Evolutionary conservation across 1,140 invertebrate species (phyloP).

Genomic region (Limonius californicus): DNA sequence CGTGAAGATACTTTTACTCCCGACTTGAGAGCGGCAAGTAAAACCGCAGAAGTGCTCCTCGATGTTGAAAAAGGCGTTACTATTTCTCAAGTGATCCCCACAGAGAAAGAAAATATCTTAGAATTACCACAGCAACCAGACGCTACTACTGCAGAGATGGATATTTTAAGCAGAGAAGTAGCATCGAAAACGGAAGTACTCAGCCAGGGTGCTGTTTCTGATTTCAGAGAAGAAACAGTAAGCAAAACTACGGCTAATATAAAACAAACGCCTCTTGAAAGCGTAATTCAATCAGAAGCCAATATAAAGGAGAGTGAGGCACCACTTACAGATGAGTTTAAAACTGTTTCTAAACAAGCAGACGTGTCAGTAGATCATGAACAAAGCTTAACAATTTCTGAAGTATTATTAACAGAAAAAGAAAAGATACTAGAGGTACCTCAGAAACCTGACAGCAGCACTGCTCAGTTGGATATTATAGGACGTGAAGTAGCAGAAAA

Average conservation of each 20-base stretch:
- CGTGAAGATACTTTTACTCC: slow-evolving; percentile 18
- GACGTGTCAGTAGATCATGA: slow-evolving; percentile 44
- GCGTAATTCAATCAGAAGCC: slow-evolving; percentile 35
- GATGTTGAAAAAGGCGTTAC: slow-evolving; percentile 41
- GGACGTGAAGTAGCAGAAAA: not conserved
- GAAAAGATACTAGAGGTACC: slow-evolving; percentile 28
- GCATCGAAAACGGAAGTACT: slow-evolving; percentile 46
- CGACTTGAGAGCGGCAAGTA: slow-evolving; percentile 23
- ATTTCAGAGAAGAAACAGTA: slow-evolving; percentile 34
- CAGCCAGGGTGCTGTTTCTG: not conserved
- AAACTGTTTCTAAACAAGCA: slow-evolving; percentile 35
- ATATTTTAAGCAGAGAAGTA: slow-evolving; percentile 39
- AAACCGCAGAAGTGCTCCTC: slow-evolving; percentile 37
- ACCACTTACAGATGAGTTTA: slow-evolving; percentile 22
- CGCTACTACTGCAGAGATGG: slow-evolving; percentile 35
- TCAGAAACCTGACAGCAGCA: slow-evolving; percentile 13
- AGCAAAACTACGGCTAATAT: slow-evolving; percentile 28
- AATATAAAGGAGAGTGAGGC: slow-evolving; percentile 46
- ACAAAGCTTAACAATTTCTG: slow-evolving; percentile 37
- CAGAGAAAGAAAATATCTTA: slow-evolving; percentile 45
- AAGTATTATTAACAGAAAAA: slow-evolving; percentile 42
- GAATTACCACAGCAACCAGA: slow-evolving; percentile 38
- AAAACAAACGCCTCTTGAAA: slow-evolving; percentile 37
- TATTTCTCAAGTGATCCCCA: slow-evolving; percentile 38
- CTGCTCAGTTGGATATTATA: slow-evolving; percentile 17